Evolutionary conservation across 2,113 vertebrate genomes (phyloP).

Genomic region (Pluvianellus socialis): DNA sequence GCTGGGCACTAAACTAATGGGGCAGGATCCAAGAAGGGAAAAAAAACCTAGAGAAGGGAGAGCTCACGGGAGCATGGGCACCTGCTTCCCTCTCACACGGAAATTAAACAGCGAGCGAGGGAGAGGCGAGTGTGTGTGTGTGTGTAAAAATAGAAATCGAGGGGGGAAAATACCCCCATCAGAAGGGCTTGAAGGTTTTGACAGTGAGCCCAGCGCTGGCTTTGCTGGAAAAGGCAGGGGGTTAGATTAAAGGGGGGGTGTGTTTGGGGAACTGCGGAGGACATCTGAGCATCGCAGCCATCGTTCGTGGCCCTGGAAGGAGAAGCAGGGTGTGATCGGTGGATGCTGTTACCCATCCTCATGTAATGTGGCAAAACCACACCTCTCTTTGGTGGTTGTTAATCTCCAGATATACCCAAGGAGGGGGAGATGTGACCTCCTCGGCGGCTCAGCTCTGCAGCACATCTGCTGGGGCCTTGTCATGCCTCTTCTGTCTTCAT

Average conservation of each 20-base stretch:
- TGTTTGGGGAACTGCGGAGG: background rate
- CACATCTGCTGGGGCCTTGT: background rate
- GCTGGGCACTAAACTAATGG: slow-evolving; percentile 98
- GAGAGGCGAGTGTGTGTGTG: background rate
- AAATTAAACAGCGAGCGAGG: slow-evolving; percentile 75
- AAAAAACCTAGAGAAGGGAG: slow-evolving; percentile 71
- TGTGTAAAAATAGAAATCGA: slow-evolving; percentile 54
- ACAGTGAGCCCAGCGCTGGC: background rate
- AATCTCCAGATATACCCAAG: background rate
- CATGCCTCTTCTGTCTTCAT: background rate
- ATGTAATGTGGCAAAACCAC: background rate
- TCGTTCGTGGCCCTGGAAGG: rapidly evolving
- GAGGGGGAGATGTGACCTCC: background rate
- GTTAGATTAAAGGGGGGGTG: background rate
- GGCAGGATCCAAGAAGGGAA: slow-evolving; percentile 84
- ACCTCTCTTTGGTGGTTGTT: background rate
- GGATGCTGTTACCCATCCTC: background rate
- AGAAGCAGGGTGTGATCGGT: background rate
- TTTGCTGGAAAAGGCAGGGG: background rate
- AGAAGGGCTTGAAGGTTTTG: background rate
- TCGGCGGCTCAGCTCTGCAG: background rate
- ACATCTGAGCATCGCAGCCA: background rate
- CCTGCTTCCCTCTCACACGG: slow-evolving; percentile 79
- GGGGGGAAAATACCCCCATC: background rate
- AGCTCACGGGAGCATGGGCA: slow-evolving; percentile 78